Evolutionary conservation across 1,140 invertebrate species (phyloP), one percentile per base, ranked within the genome.

Genomic region (Magallana gigas): DNA sequence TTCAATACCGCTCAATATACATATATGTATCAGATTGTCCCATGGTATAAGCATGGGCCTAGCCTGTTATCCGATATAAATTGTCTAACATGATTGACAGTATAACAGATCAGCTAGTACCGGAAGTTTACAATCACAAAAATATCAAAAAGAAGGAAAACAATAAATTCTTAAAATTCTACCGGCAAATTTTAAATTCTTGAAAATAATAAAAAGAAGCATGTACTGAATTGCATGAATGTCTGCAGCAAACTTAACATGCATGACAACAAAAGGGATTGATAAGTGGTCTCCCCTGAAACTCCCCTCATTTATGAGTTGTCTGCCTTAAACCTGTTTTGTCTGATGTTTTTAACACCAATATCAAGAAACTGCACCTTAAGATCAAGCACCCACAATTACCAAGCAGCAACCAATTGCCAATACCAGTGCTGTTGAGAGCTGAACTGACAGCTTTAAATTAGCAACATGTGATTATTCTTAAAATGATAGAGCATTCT

Each of bases 361-460:
- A 76, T 76, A 76, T 76, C 68, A 29, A 12, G 8, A 76, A 29
- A 76, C 23, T 76, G 23, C 23, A 76, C 18, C 68, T 48, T 29
- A 29, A 36, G 23, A 76, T 76, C 68, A 76, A 76, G 68, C 68
- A 76, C 68, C 68, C 36, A 29, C 68, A 76, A 76, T 76, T 76
- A 76, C 29, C 23, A 23, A 29, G 68, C 68, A 76, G 8, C 23
- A 76, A 76, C 36, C 68, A 76, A 76, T 76, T 76, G 68, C 18
- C 68, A 76, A 29, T 29, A 76, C 23, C 29, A 18, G 12, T 76
- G 23, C 68, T 76, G 68, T 29, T 76, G 68, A 29, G 68, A 76
- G 23, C 12, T 76, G 68, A 76, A 76, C 68, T 76, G 23, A 12
- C 5, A 76, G 23, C 68, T 12, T 76, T n/a, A 76, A 8, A 76